Conservation (phyloP, 1,140 invertebrate genomes). For the Trypoxylus dichotomus region DNA sequence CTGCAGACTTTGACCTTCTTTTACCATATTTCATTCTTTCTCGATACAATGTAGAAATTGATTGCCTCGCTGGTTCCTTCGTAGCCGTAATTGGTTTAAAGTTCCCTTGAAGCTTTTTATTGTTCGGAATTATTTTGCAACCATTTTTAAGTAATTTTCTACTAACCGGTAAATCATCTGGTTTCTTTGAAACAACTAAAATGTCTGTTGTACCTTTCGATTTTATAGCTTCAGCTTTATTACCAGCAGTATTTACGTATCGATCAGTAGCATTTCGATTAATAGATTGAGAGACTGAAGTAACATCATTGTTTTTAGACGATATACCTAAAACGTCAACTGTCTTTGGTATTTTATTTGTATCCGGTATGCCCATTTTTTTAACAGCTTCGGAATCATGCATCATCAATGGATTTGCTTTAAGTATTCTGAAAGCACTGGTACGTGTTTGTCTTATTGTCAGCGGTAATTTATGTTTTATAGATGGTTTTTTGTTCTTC, state of each 20-base stretch:
- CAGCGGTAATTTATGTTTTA: background rate
- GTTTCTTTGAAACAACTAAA: too few relatives aligned
- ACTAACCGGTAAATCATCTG: background rate
- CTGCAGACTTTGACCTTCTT: background rate
- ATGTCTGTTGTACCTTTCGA: too few relatives aligned
- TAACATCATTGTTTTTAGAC: background rate
- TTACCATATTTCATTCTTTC: background rate
- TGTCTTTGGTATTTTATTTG: background rate
- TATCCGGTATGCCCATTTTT: background rate
- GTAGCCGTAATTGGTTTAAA: background rate
- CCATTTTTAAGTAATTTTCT: background rate
- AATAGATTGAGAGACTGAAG: background rate
- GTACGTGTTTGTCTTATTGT: slow-evolving; percentile 21
- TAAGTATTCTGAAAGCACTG: slow-evolving; percentile 9
- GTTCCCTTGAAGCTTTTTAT: background rate
- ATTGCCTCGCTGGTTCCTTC: background rate
- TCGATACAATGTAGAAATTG: background rate
- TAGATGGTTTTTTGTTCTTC: background rate
- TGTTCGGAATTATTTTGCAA: background rate
- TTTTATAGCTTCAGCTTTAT: background rate
- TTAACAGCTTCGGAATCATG: background rate
- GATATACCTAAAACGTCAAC: slow-evolving; percentile 4
- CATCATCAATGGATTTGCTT: slow-evolving; percentile 24
- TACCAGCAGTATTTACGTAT: background rate
- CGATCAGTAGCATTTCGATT: background rate